Evolutionary conservation across 2,888 invertebrate genomes (phyloP), one percentile per base, ranked within the genome.

Genomic region (Pegoplata infirma): DNA sequence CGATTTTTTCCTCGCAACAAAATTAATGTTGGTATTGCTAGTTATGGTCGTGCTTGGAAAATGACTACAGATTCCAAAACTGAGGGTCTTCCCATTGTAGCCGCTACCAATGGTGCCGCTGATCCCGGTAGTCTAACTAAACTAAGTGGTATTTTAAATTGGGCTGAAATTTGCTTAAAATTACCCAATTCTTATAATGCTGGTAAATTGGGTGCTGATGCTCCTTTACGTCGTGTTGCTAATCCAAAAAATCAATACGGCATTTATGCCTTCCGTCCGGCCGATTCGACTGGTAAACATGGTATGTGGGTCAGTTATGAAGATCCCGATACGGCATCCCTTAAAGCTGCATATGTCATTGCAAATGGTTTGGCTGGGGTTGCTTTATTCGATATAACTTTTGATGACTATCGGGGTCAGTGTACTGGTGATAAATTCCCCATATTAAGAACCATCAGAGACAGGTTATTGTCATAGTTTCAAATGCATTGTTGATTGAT

Each of bases 281-380:
- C 94, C 68, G 92, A 93, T 69, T 91, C 92, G 58, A 91, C 92
- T 49, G 92, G 91, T 71, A 92, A 92, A 0, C 91, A 92, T n/a
- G 96, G 96, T 5, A 87, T 95, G 14, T 96, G 96, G 96, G 93
- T 95, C 3, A 93, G 93, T 78, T 96, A 94, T 86, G 96, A 96
- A 83, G 96, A 96, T 86, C 93, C 95, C 0, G 95, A 96, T 83
- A 94, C 95, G 0, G 95, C 94, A 53, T 94, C 93, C 40, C 93
- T 93, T 85, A 96, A 96, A 88, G 95, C 95, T 0, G 89, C 91
- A 7, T 96, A 93, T 85, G 94, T 90, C 51, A 91, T 94, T 83
- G 92, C 93, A 0, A 95, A 94, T 89, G 93, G 93, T 64, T 91
- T 96, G 0, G 96, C 95, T 8, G 96, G 96, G 46, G 90, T 96